A percentile compares a stretch with the other conserved stretches of the same genome.
phyloP scores from a whole-genome alignment of 1,140 invertebrate species.

The Eubasilissa regina region DNA sequence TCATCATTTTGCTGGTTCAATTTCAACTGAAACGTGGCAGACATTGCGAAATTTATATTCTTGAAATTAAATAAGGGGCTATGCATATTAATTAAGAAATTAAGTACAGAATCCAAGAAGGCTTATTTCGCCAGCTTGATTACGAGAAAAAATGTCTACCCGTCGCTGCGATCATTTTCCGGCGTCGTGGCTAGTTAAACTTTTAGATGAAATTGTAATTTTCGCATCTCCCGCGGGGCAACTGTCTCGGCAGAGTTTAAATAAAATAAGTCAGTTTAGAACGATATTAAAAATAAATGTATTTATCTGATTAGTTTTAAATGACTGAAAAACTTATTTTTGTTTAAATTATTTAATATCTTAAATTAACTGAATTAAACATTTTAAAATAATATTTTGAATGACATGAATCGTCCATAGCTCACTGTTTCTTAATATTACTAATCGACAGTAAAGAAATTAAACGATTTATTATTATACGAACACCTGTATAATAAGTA shows the following conservation, averaged over 20 bases:
- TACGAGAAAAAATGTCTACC: conserved; percentile 50
- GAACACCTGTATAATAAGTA: no score
- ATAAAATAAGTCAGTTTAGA: conserved; percentile 15
- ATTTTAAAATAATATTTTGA: no score
- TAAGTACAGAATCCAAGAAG: conserved; percentile 44
- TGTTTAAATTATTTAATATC: no score
- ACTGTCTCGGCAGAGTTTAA: conserved; percentile 11
- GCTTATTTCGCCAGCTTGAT: conserved; percentile 48
- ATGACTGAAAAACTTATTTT: no score
- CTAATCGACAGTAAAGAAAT: no score
- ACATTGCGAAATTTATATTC: conserved; percentile 31
- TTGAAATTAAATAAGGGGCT: conserved; percentile 49
- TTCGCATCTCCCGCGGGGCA: conserved; percentile 40
- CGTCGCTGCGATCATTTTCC: conserved; percentile 44
- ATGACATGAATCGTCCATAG: no score
- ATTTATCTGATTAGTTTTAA: no score
- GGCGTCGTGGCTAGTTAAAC: conserved; percentile 35
- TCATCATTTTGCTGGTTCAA: conserved; percentile 12
- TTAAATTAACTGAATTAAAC: no score
- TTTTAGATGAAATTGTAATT: conserved; percentile 55
- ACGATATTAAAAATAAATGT: neutral
- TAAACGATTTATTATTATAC: no score
- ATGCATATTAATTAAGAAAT: conserved; percentile 57
- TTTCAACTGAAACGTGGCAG: conserved; percentile 3
- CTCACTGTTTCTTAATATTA: no score